phyloP scores from a whole-genome alignment of 2,797 vertebrate genomes.

The Oreonectes daqikongensis region DNA sequence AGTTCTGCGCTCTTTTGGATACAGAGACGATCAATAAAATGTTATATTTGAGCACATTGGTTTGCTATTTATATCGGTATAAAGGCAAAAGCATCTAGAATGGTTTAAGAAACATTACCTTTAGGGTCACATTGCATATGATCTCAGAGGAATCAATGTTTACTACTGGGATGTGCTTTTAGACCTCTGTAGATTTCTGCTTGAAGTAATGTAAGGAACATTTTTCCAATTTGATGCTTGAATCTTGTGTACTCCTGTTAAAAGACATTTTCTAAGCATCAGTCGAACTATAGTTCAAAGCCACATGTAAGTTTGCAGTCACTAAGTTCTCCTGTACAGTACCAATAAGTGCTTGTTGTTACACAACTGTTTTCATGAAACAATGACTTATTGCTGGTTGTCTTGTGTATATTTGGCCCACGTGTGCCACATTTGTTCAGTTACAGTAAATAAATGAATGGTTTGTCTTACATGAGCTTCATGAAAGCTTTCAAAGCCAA shows the following conservation, averaged over 20 bases:
- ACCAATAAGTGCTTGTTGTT: neutral
- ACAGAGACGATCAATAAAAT: slow-evolving; percentile 34
- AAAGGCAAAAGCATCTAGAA: slow-evolving; percentile 21
- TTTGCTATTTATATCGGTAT: slow-evolving; percentile 38
- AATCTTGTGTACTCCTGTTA: neutral
- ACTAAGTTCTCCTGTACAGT: neutral
- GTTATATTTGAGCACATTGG: slow-evolving; percentile 36
- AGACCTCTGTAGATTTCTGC: slow-evolving; percentile 19
- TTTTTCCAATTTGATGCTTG: neutral
- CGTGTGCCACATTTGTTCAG: neutral
- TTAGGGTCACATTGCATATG: slow-evolving; percentile 26
- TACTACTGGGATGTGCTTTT: slow-evolving; percentile 19
- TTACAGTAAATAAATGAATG: slow-evolving; percentile 23
- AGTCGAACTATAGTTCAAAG: neutral
- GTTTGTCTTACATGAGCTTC: slow-evolving; percentile 10
- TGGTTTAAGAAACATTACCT: slow-evolving; percentile 22
- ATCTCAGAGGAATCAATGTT: slow-evolving; percentile 19
- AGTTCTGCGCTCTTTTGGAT: slow-evolving; percentile 22
- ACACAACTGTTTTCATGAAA: neutral
- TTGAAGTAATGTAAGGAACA: slow-evolving; percentile 6
- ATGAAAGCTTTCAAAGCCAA: slow-evolving; percentile 40
- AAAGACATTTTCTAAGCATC: neutral
- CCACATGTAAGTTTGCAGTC: neutral
- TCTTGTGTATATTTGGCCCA: slow-evolving; percentile 4
- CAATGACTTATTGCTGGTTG: neutral